Percentiles rank a stretch among this genome's conserved stretches.
Conservation (phyloP, 2,797 vertebrate species). For the Macroramphosus scolopax region DNA sequence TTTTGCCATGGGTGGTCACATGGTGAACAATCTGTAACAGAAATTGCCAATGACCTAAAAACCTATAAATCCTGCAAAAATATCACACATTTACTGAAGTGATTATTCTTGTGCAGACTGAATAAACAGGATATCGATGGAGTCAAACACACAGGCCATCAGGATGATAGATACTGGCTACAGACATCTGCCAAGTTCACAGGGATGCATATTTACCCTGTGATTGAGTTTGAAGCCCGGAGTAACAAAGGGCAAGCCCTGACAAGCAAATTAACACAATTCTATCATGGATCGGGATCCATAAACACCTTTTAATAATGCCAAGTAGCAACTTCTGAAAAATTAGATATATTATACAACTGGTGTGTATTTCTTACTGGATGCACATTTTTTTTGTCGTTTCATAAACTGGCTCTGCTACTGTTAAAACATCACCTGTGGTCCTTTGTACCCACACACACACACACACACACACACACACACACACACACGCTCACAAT, state of each 20-base stretch:
- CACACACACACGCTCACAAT: too few relatives aligned
- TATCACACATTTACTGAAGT: constrained; percentile 60
- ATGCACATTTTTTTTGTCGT: constrained; percentile 15
- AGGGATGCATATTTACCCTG: constrained; percentile 54
- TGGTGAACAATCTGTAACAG: too few relatives aligned
- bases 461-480: constrained; percentile 27
- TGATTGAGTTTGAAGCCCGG: constrained; percentile 38
- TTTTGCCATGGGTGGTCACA: too few relatives aligned
- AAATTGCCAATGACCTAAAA: constrained; percentile 45
- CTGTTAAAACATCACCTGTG: constrained; percentile 68
- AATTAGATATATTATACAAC: neutral
- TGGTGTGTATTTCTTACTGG: constrained; percentile 7
- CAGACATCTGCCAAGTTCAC: constrained; percentile 71
- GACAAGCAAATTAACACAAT: constrained; percentile 45
- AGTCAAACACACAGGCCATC: constrained; percentile 58
- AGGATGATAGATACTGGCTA: constrained; percentile 51
- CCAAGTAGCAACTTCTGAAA: neutral
- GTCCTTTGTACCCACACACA: constrained; percentile 50
- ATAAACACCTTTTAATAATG: neutral
- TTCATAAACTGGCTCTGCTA: constrained; percentile 42
- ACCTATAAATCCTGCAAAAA: constrained; percentile 58
- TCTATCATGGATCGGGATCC: constrained; percentile 8
- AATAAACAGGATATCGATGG: constrained; percentile 74
- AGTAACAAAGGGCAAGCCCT: constrained; percentile 53
- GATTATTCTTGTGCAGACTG: constrained; percentile 70